A percentile compares a stretch with the other conserved stretches of the same genome.
Conservation (phyloP, 2,888 invertebrate species). For the Cheiracanthium punctorium region DNA sequence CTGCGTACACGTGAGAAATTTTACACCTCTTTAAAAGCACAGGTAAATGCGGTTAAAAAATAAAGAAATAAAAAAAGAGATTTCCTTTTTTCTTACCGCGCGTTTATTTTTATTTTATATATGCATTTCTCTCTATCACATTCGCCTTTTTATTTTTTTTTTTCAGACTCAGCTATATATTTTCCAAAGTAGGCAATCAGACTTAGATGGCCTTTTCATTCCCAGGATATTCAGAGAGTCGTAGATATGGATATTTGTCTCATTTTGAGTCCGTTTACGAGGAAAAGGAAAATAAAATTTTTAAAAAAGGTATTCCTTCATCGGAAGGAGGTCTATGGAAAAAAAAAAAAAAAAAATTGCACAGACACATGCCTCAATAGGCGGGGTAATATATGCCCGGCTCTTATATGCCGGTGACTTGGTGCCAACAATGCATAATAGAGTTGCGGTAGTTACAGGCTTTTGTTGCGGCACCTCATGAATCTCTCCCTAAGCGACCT, state of each 20-base stretch:
- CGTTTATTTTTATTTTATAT: neutral
- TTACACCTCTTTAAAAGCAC: too few relatives aligned
- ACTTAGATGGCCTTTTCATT: neutral
- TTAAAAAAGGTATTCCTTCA: neutral
- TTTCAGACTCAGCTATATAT: neutral
- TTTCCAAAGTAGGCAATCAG: neutral
- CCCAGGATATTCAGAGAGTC: neutral
- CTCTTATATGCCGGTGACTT: neutral
- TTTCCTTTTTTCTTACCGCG: neutral
- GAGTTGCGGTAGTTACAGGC: constrained; percentile 31
- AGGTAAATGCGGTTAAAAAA: too few relatives aligned
- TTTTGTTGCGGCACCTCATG: constrained; percentile 22
- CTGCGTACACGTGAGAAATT: too few relatives aligned
- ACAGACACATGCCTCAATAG: neutral
- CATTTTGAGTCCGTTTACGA: neutral
- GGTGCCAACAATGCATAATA: neutral
- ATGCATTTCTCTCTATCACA: neutral
- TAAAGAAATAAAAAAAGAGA: neutral
- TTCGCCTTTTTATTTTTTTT: neutral
- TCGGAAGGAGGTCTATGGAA: neutral
- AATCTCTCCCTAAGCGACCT: constrained; percentile 9
- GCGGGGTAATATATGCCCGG: neutral
- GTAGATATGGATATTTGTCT: constrained; percentile 10
- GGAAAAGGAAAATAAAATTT: neutral
- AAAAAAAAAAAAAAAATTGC: neutral